Evolutionary conservation across 2,113 vertebrate species (phyloP), one percentile per base, ranked within the genome.

Genomic region (Rhynchopsitta pachyrhyncha): DNA sequence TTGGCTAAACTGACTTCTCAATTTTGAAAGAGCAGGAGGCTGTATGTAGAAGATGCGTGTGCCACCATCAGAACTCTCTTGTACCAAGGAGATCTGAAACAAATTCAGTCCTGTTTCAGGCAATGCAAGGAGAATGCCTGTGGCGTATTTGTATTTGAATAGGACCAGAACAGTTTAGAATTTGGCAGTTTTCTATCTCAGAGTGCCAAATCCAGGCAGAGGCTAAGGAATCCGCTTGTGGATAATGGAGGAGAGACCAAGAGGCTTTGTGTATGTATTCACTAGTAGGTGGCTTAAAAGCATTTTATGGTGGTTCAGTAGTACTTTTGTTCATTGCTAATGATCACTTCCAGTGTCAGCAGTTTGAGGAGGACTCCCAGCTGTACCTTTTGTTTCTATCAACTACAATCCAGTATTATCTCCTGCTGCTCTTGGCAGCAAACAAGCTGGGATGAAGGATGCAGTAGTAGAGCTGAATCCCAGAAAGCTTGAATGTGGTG

Each of bases 401-500:
- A 22, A 12, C 55, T 82, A 5, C 28, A 39, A 42, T 57, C 57
- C 50, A 63, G 50, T 39, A 28, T 57, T 37, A 42, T 79, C 20
- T 75, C 27, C 41, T 35, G 62, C 35, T 75, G 49, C 6, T 69
- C 31, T 67, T 82, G 66, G 66, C 44, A 63, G 64, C 52, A 44
- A 5, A 49, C 27, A 25, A 44, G 11, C 53, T 70, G 49, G n/a
- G n/a, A 13, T 66, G 60, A 77, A 87, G 63, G 42, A 16, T 68
- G 1, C 25, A 18, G 50, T 15, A 9, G 39, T 20, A 44, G 37
- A 59, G 13, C 52, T 39, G 62, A 42, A 67, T 31, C 71, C 49
- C 29, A 12, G 41, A 17, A 27, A 67, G 13, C 23, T 12, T 17
- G 22, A 80, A 22, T 0, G 0, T 8, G 20, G 17, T 53, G 70